Base-by-base conservation (phyloP, 1,140 invertebrate species). In the Delia radicum region DNA sequence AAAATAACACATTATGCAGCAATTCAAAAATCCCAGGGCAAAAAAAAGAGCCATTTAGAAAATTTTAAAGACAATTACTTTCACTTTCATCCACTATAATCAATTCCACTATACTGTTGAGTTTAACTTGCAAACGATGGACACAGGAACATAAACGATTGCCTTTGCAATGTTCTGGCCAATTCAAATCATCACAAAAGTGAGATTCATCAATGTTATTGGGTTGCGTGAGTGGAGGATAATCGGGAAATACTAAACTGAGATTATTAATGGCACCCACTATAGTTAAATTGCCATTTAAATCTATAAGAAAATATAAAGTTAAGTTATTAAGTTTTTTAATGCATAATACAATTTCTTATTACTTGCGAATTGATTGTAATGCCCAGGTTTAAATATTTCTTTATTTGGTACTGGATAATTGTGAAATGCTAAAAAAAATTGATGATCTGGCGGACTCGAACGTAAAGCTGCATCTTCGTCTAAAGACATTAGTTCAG, bases 211-310 rank as follows among this genome's bases (percentile, higher is more conserved):
- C 82, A 78, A 85, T 80, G 77, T 91, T 88, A 28, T 79, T 76
- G 2, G 81, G 81, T 79, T 91, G 90, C 12, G 89, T 89, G 29
- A 91, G 80, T 61, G 91, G 75, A 2, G 90, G 89, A 1, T 90
- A 90, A 15, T 89, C 87, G n/a, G 90, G 91, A 79, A 88, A 90
- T 78, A 87, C 87, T 78, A 91, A 90, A 37, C 89, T 89, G 2
- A 88, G 82, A 77, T 91, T 91, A 80, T 91, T 89, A 37, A 91
- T 84, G 73, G 81, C 80, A 78, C 78, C 83, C 78, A 84, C 79
- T 18, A 75, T 73, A 8, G 75, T 78, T 33, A 83, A 26, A 63
- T 78, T 77, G 8, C 31, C 28, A 24, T 74, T 27, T 0, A 75
- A 31, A 48, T 77, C 74, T 75, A 48, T n/a, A 73, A 46, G 13